These are phyloP conservation scores for Carduelis carduelis DNA, from an alignment of 2,797 vertebrate species.

Conservation along the genomic window DNA sequence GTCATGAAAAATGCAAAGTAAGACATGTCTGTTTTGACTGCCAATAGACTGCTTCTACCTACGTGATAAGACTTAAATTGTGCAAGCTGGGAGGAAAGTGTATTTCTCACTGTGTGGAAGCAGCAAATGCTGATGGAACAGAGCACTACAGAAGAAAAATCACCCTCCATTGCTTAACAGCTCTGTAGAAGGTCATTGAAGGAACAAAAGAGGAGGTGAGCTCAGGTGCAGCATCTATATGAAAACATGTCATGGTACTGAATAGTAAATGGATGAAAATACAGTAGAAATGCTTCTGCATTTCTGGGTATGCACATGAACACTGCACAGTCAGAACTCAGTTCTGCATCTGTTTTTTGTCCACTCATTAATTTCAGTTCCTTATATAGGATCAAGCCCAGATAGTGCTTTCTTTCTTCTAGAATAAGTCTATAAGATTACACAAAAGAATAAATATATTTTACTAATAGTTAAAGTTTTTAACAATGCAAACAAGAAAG, in stretches of 20 bases:
- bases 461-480: neutral
- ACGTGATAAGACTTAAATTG: conserved; percentile 50
- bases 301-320: neutral
- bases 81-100: conserved; percentile 41
- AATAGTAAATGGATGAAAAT: neutral
- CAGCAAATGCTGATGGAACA: neutral
- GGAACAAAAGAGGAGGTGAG: neutral
- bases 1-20: conserved; percentile 63
- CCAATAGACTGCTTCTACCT: conserved; percentile 54
- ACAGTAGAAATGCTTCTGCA: neutral
- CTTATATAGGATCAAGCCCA: neutral
- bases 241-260: neutral
- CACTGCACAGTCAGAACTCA: neutral
- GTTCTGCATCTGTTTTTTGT: neutral
- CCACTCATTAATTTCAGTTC: neutral
- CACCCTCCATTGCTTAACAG: neutral
- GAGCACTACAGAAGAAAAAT: neutral
- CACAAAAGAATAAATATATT: neutral
- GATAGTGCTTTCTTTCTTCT: neutral
- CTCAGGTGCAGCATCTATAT: neutral
- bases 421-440: neutral
- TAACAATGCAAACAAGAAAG: neutral
- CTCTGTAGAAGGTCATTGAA: neutral
- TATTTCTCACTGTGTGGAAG: conserved; percentile 6
- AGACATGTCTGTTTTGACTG: conserved; percentile 59